phyloP scores from a whole-genome alignment of 2,888 invertebrate species.

The Hypolimnas misippus region DNA sequence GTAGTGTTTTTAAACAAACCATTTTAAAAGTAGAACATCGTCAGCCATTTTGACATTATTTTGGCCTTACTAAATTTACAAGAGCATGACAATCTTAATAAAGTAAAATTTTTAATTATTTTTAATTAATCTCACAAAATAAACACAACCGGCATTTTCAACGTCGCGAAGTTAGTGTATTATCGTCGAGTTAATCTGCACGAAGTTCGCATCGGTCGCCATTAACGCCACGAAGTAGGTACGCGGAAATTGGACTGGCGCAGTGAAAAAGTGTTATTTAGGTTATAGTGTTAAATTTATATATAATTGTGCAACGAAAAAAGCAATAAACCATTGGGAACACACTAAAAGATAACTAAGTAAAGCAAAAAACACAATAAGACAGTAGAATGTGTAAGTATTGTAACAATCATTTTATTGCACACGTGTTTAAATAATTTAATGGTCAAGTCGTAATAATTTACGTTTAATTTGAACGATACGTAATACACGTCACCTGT shows the following conservation, averaged over 20 bases:
- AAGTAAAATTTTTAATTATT: conserved; percentile 58
- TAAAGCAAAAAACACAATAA: conserved; percentile 52
- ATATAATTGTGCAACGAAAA: conserved; percentile 62
- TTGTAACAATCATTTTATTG: conserved; percentile 45
- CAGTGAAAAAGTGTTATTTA: conserved; percentile 44
- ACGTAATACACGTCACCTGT: conserved; percentile 42
- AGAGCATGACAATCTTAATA: conserved; percentile 76
- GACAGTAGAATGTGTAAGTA: conserved; percentile 68
- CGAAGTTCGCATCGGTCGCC: conserved; percentile 76
- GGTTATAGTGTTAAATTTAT: conserved; percentile 74
- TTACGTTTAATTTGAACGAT: conserved; percentile 52
- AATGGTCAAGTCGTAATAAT: conserved; percentile 47
- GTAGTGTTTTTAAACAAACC: neutral
- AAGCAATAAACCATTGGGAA: conserved; percentile 51
- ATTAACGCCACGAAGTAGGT: conserved; percentile 79
- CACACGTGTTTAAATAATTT: conserved; percentile 67
- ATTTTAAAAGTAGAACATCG: conserved; percentile 42
- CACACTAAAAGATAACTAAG: conserved; percentile 48
- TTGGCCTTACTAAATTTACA: conserved; percentile 80
- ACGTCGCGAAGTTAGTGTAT: conserved; percentile 64
- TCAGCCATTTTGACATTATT: conserved; percentile 65
- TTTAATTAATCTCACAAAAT: conserved; percentile 49
- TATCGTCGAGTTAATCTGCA: conserved; percentile 49
- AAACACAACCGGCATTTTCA: conserved; percentile 56
- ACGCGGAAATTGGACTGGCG: conserved; percentile 17